Evolutionary conservation across 1,140 invertebrate species (phyloP), one percentile per base, ranked within the genome.

Genomic region (Drosophila pectinifera): DNA sequence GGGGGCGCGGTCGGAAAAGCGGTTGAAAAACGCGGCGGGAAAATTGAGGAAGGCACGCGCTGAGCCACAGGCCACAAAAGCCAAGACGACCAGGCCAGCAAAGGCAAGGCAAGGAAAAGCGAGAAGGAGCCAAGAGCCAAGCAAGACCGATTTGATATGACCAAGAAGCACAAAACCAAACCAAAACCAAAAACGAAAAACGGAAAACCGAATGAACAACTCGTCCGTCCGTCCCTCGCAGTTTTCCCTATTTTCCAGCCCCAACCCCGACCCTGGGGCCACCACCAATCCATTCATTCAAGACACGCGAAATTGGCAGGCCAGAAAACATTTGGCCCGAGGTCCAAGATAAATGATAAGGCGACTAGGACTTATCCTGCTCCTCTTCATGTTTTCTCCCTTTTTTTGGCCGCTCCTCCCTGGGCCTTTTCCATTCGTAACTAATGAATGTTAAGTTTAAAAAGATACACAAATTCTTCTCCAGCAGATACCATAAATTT

Each of bases 271-370:
- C 13, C 36, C 36, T 6, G 20, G 5, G 53, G 53, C 55, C 39
- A 18, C 39, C 28, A n/a, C 62, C 56, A 24, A 24, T 42, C 56
- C 36, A 63, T 24, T 48, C 64, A 48, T 48, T 65, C 64, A 68
- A 51, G 42, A 72, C 54, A 76, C 62, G 62, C 62, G 74, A 76
- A 76, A 76, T 76, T 67, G 73, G 61, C 70, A 77, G 73, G 74
- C 73, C 73, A 76, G 43, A 68, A 77, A 55, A 63, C 55, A 76
- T 68, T 62, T 56, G 53, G 57, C 62, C 58, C 64, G 57, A 48
- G 65, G 59, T 61, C 78, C 75, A 73, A 89, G 84, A 89, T 90
- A 89, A 89, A 89, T 89, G 84, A 89, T 89, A 89, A 89, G 80
- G 77, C 85, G 69, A 74, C 79, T 72, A 62, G 36, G 61, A 64